phyloP scores from a whole-genome alignment of 2,113 vertebrate species.

The Megaceryle maxima region DNA sequence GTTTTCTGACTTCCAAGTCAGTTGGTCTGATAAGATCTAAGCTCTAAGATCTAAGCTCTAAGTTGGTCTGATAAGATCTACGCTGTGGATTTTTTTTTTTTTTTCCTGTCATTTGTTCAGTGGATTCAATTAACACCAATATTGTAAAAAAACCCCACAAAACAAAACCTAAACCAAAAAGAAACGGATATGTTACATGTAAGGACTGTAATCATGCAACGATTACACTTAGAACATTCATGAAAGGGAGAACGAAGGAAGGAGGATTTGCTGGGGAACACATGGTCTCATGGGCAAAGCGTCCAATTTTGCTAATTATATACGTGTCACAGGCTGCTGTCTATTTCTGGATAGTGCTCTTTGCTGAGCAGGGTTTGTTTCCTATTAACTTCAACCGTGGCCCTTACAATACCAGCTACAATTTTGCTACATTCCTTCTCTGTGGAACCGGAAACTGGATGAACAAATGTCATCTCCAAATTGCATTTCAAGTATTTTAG shows the following conservation, averaged over 20 bases:
- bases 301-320: slow-evolving; percentile 37
- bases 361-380: background rate
- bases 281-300: slow-evolving; percentile 16
- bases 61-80: background rate
- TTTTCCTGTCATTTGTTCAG: background rate
- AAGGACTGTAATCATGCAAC: background rate
- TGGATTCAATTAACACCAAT: background rate
- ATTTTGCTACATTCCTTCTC: slow-evolving; percentile 25
- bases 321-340: background rate
- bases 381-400: background rate
- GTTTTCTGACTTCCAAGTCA: background rate
- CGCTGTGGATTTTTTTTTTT: background rate
- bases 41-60: background rate
- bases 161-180: background rate
- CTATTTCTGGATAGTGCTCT: slow-evolving; percentile 6
- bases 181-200: background rate
- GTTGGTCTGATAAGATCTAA: background rate
- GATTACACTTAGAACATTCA: background rate
- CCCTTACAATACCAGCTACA: background rate
- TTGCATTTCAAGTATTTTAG: slow-evolving; percentile 38
- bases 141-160: background rate
- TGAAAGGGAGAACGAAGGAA: slow-evolving; percentile 6
- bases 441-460: background rate
- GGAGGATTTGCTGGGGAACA: slow-evolving; percentile 13
- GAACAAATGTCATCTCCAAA: slow-evolving; percentile 19